Evolutionary conservation across 2,797 vertebrate genomes (phyloP), one percentile per base, ranked within the genome.

Genomic region (Rhinella marina): DNA sequence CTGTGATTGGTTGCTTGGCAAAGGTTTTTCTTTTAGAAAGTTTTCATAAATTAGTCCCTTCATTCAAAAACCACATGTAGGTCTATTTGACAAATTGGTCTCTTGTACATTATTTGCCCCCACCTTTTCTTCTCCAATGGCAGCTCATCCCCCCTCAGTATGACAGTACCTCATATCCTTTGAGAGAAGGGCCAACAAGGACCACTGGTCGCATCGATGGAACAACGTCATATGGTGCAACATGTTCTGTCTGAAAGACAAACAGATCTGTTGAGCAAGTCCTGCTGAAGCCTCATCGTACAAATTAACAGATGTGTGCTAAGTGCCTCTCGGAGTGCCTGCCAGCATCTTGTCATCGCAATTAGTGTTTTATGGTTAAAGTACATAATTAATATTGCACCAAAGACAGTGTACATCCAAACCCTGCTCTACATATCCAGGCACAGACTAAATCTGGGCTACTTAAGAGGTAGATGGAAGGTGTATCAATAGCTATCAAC

Each of bases 191-290:
- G 70, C 98, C 98, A 92, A 99, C 97, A 92, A 99, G 95, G 91
- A 99, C 97, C 94, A 99, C 97, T 1, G 98, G 98, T 92, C 98
- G 94, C 98, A 99, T 99, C 91, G 98, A 99, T 87, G 98, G 98
- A 73, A 99, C 98, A 92, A 99, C 98, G 2, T 99, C 98, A 0
- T 99, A 99, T 7, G 98, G 97, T 76, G 97, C 97, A 90, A 98
- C 93, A 62, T 97, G 97, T 92, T 99, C 98, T 27, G 97, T 94
- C 94, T 96, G 92, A 3, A 88, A 87, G 90, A 68, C 77, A 88
- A 91, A 76, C n/a, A 82, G 56, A 85, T 50, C 59, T 23, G 17
- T 79, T 86, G 79, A 80, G 84, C 76, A 68, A 70, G 64, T 54
- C 59, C 54, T 29, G 27, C 70, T 29, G 19, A 27, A 61, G 61